Base-by-base conservation (phyloP, 2,113 vertebrate species). In the Syrmaticus mikado region DNA sequence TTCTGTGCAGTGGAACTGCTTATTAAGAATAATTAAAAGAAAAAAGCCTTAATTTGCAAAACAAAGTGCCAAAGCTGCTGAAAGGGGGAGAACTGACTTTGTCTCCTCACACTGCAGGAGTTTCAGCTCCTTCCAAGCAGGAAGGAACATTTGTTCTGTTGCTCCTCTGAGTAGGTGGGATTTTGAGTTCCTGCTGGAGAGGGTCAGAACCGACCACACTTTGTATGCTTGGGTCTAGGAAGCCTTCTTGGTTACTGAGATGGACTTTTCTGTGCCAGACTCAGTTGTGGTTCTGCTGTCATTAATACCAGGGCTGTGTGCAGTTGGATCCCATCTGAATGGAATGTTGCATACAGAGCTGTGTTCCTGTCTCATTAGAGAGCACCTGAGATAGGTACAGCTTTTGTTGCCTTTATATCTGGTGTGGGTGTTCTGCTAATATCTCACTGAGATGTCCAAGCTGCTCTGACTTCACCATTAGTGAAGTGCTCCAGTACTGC, bases 121-220 rank as follows among this genome's bases (percentile, higher is more conserved):
- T 77, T 93, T 77, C 89, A 71, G 60, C 67, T 74, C 28, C 40
- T 46, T 65, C n/a, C 50, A 32, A 34, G 45, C 4, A 41, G 40
- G 48, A 74, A 20, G 62, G 61, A 62, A 60, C 89, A 84, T 84
- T 72, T 70, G 57, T 46, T 48, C 89, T 27, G 62, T n/a, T 93
- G 83, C 75, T 82, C 36, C 46, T 82, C 14, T 18, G 71, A 72
- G 62, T 16, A 64, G 70, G 25, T 64, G 43, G 57, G 72, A 75
- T 82, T 50, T 38, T 0, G 38, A 50, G 32, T 75, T 90, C 72
- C 86, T 81, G 84, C 46, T 67, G 68, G 46, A 84, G 34, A 71
- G 50, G 61, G 25, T 84, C 84, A 84, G 62, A 36, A 25, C 17
- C 67, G 81, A 84, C 52, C 73, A 90, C 32, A 32, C 18, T 80